Conservation (phyloP, 2,797 vertebrate species). For the Spondyliosoma cantharus region DNA sequence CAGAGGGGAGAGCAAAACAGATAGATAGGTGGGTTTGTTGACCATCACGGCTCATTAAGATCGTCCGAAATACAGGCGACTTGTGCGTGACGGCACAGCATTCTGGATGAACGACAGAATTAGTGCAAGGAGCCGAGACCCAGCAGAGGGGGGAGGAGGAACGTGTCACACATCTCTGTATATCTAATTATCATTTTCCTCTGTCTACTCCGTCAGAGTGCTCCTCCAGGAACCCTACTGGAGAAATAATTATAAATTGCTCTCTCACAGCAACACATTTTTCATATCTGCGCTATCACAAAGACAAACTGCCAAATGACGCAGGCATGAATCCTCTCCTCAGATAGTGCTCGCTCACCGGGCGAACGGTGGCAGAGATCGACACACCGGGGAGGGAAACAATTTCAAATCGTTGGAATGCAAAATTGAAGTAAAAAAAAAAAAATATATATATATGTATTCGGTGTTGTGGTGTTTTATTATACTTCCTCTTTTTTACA, state of each 20-base stretch:
- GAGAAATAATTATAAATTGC: conserved; percentile 70
- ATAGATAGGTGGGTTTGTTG: conserved; percentile 11
- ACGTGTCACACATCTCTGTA: conserved; percentile 47
- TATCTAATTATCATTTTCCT: conserved; percentile 58
- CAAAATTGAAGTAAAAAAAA: conserved; percentile 62
- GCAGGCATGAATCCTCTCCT: conserved; percentile 35
- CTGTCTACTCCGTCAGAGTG: conserved; percentile 32
- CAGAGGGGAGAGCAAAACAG: neutral
- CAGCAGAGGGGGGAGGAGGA: neutral
- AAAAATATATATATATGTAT: conserved; percentile 1
- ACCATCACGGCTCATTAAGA: conserved; percentile 43
- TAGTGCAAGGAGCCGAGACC: conserved; percentile 2
- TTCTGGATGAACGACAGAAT: conserved; percentile 12
- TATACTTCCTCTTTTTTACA: conserved; percentile 20
- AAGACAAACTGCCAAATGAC: conserved; percentile 62
- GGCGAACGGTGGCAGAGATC: conserved; percentile 31
- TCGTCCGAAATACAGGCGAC: conserved; percentile 9
- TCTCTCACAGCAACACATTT: conserved; percentile 48
- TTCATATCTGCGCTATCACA: conserved; percentile 59
- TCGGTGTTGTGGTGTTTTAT: conserved; percentile 42
- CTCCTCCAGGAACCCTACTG: conserved; percentile 38
- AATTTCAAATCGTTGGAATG: conserved; percentile 64
- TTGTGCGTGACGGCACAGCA: conserved; percentile 7
- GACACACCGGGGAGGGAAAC: conserved; percentile 41
- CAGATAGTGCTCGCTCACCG: conserved; percentile 33